These are phyloP conservation scores for Cheirogaleus medius DNA, from an alignment of 2,113 vertebrate genomes.

Conservation along the genomic window DNA sequence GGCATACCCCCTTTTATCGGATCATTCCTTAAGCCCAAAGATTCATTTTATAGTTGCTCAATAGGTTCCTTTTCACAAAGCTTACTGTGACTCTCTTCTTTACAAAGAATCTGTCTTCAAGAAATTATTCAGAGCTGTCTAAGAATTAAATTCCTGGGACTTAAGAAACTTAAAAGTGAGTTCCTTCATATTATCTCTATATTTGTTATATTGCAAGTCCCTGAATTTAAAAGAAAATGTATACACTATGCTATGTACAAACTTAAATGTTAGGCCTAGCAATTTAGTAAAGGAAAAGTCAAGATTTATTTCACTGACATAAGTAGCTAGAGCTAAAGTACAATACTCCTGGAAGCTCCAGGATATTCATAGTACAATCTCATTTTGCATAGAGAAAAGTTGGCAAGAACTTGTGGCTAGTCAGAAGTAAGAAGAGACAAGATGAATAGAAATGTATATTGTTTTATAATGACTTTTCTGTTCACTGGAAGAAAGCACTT, in stretches of 20 bases:
- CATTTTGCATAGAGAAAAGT: neutral
- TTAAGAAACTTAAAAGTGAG: neutral
- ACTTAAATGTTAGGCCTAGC: neutral
- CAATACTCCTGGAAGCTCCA: neutral
- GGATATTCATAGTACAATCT: neutral
- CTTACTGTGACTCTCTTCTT: neutral
- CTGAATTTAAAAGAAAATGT: neutral
- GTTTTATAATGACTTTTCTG: constrained; percentile 5
- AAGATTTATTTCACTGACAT: constrained; percentile 1
- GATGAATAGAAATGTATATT: neutral
- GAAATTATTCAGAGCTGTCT: neutral
- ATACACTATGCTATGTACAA: neutral
- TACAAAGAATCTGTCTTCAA: neutral
- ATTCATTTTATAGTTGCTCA: neutral
- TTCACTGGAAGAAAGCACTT: neutral
- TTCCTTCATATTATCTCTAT: neutral
- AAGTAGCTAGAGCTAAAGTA: neutral
- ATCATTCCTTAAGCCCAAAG: neutral
- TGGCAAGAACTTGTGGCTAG: neutral
- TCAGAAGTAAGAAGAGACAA: neutral
- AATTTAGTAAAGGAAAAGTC: neutral
- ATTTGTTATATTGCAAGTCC: neutral
- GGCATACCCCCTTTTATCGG: neutral
- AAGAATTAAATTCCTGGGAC: neutral
- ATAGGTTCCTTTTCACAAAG: neutral